Evolutionary conservation across 2,797 vertebrate species (phyloP).

Genomic region (Florisuga fusca): DNA sequence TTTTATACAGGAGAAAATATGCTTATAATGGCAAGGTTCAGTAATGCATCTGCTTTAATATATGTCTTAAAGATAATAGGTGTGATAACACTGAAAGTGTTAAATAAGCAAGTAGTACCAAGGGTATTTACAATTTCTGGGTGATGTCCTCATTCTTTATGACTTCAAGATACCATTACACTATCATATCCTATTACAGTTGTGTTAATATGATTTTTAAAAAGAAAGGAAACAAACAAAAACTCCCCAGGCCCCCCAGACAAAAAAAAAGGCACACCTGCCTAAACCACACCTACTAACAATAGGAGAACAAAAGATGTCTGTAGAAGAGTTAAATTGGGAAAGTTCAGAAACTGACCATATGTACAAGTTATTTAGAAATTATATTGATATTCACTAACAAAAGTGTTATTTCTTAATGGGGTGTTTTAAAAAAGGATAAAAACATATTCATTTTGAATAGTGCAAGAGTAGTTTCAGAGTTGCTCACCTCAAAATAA

Average conservation of each 20-base stretch:
- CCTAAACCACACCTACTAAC: neutral
- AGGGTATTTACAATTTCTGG: neutral
- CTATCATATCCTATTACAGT: neutral
- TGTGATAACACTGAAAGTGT: neutral
- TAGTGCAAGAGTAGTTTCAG: too few species aligned
- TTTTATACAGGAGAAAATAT: neutral
- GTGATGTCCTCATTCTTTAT: neutral
- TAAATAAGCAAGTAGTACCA: neutral
- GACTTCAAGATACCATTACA: neutral
- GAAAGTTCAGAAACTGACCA: neutral
- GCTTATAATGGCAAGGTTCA: neutral
- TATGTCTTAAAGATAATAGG: neutral
- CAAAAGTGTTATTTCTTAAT: too few species aligned
- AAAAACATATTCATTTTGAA: too few species aligned
- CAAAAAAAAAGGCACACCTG: accelerated
- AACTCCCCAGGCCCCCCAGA: neutral
- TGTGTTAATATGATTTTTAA: neutral
- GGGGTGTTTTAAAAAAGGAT: too few species aligned
- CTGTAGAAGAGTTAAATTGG: neutral
- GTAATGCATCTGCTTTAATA: neutral
- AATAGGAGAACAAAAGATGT: neutral
- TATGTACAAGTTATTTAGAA: neutral
- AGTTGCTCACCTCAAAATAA: neutral
- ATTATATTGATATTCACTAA: neutral
- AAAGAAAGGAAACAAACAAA: neutral